Base-by-base conservation (phyloP, 2,797 vertebrate species). In the Propithecus deckenii region DNA sequence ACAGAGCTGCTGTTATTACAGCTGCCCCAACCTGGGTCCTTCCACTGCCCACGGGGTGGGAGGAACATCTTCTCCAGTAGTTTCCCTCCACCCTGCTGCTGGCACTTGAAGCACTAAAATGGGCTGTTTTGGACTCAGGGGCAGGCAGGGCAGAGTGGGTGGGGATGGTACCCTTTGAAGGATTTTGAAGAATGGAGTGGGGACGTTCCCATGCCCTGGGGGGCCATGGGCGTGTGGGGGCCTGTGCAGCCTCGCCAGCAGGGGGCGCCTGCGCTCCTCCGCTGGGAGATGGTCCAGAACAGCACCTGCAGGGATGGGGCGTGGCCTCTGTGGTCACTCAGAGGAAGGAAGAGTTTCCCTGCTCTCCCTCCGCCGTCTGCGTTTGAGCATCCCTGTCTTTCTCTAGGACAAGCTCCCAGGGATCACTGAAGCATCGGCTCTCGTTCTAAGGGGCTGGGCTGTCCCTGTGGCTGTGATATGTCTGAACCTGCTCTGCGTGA, bases 391-490 rank as follows among this genome's bases (percentile, higher is more conserved):
- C 86, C 43, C 4, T 72, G 65, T 90, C 85, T 95, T 76, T 91
- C 80, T 92, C 81, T 80, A 93, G 94, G 76, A 74, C 55, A 69
- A 63, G 78, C 23, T 81, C 65, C 63, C n/a, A 20, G 35, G 23
- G 43, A 18, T 50, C 23, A 7, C 67, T 59, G 23, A 30, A 80
- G 78, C 85, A 88, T n/a, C 67, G 52, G 17, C 55, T 92, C 22
- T 55, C 59, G 28, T 78, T 50, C 57, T 57, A 2, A 1, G 5
- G 2, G 23, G 4, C 8, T n/a, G 28, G 46, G 65, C 46, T 55
- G 55, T 4, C 35, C 30, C 48, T 1, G 1, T 23, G 46, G 7
- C 2, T 59, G 52, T 32, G 30, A 61, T 22, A 12, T 23, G 15
- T 18, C 55, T 12, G 52, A 86, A 48, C 63, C 11, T 30, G 63